Conservation (phyloP, 2,797 vertebrate genomes). For the Setipinna tenuifilis region DNA sequence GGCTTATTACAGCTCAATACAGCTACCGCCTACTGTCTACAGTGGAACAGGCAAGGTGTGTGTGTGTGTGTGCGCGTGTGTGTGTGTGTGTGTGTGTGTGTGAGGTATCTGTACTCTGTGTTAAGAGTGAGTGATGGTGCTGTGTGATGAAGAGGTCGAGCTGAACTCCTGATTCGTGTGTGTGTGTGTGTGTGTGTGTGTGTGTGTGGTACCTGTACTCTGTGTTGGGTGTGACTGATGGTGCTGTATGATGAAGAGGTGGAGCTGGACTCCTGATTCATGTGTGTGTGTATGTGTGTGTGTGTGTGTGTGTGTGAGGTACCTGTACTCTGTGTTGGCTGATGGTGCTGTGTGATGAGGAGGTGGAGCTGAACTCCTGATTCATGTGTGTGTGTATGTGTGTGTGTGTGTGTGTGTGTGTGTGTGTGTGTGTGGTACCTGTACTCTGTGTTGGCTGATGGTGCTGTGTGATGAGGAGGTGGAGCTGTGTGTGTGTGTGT, state of each 20-base stretch:
- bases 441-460: not conserved
- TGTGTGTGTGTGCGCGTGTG: not conserved
- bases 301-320: not conserved
- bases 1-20: too few species aligned
- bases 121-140: too few species aligned
- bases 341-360: not conserved
- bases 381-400: not conserved
- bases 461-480: not conserved
- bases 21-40: too few species aligned
- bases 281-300: not conserved
- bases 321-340: not conserved
- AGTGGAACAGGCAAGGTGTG: too few species aligned
- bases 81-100: not conserved
- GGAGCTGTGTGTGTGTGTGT: not conserved
- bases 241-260: not conserved
- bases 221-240: too few species aligned
- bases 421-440: slow-evolving; percentile 5
- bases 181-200: slow-evolving; percentile 44
- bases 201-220: not conserved
- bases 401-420: not conserved
- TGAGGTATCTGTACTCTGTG: too few species aligned
- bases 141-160: not conserved
- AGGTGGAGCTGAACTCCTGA: too few species aligned
- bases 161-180: not conserved
- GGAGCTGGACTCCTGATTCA: too few species aligned